phyloP scores from a whole-genome alignment of 2,888 invertebrate genomes.

The Nemurella pictetii region DNA sequence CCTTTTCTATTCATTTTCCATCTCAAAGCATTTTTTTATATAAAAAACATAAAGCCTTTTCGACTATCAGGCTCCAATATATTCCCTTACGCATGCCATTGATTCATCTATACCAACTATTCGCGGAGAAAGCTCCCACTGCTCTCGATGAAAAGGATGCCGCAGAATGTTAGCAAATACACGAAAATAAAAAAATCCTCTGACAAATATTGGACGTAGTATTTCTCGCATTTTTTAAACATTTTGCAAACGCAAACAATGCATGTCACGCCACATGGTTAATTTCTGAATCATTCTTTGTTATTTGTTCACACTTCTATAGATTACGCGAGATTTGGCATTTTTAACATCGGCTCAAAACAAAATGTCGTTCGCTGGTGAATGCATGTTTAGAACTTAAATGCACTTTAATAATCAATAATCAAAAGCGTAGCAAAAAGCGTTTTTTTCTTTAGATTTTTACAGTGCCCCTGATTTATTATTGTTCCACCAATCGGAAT shows the following conservation, averaged over 20 bases:
- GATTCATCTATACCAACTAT: background rate
- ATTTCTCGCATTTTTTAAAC: background rate
- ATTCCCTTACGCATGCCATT: background rate
- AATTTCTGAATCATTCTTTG: background rate
- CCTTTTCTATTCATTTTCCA: background rate
- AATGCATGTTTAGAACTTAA: too few species aligned
- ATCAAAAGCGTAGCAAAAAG: too few species aligned
- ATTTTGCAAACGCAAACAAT: background rate
- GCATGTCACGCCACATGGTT: background rate
- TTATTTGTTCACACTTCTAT: too few species aligned
- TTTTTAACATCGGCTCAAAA: too few species aligned
- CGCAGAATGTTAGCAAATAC: background rate
- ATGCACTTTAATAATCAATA: too few species aligned
- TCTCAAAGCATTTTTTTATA: background rate
- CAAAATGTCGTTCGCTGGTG: too few species aligned
- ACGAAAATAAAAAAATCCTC: background rate
- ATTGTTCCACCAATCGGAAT: too few species aligned
- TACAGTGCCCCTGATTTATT: too few species aligned
- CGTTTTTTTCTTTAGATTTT: too few species aligned
- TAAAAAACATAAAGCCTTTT: background rate
- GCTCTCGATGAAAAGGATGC: background rate
- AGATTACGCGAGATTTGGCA: too few species aligned
- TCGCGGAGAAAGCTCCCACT: background rate
- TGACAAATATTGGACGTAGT: background rate
- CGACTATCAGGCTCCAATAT: too few species aligned